phyloP scores from a whole-genome alignment of 2,888 invertebrate species.

The Leucophenga montana region DNA sequence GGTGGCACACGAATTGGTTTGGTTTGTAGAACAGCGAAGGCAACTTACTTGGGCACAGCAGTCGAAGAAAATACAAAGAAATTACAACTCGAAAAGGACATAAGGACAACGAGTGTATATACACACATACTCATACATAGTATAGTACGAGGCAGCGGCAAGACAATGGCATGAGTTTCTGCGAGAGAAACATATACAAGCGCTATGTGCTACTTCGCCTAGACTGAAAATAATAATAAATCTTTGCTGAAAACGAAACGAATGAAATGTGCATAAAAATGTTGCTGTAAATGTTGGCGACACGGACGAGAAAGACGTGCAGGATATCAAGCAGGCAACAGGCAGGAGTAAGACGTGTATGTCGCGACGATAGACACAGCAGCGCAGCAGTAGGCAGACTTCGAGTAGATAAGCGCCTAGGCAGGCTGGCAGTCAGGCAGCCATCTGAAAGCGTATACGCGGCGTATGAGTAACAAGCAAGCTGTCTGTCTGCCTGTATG shows the following conservation, averaged over 20 bases:
- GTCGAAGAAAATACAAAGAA: conserved; percentile 41
- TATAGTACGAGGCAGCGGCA: too few relatives aligned
- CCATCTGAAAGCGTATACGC: conserved; percentile 28
- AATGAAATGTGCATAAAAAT: conserved; percentile 42
- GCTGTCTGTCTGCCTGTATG: too few relatives aligned
- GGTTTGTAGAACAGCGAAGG: too few relatives aligned
- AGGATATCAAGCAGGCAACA: conserved; percentile 5
- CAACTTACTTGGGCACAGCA: not conserved
- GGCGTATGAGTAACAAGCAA: conserved; percentile 58
- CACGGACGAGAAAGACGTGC: not conserved
- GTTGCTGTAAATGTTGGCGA: conserved; percentile 15
- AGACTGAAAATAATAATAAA: conserved; percentile 43
- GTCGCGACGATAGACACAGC: too few relatives aligned
- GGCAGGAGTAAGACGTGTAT: too few relatives aligned
- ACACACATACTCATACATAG: too few relatives aligned
- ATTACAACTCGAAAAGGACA: conserved; percentile 43
- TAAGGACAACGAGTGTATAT: conserved; percentile 15
- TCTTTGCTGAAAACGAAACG: conserved; percentile 30
- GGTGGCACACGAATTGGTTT: not conserved
- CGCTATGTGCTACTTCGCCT: not conserved
- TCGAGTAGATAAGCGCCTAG: not conserved
- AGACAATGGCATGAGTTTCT: not conserved
- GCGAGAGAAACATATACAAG: too few relatives aligned
- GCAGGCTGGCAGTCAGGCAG: not conserved
- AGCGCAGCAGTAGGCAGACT: not conserved